Conservation (phyloP, 2,113 vertebrate species). For the Psittacula cyanocephala region DNA sequence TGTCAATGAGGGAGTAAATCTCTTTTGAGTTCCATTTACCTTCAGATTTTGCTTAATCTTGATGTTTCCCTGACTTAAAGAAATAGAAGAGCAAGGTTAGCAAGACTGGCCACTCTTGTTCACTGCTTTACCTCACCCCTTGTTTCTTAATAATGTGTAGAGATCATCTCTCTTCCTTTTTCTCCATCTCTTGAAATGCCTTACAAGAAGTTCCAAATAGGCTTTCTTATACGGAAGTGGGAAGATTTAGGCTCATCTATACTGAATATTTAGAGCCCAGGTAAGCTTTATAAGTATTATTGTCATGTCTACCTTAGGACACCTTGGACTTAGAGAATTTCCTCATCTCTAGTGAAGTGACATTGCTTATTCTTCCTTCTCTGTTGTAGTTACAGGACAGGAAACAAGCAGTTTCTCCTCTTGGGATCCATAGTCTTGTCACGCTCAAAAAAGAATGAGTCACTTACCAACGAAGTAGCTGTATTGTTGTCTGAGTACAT, state of each 20-base stretch:
- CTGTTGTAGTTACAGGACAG: neutral
- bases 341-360: neutral
- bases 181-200: neutral
- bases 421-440: neutral
- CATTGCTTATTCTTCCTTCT: neutral
- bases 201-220: neutral
- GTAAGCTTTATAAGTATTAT: neutral
- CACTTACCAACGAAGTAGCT: neutral
- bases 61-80: neutral
- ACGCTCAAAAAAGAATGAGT: neutral
- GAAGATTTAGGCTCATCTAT: neutral
- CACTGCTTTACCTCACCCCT: neutral
- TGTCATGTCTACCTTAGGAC: neutral
- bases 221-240: neutral
- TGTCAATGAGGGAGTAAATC: neutral
- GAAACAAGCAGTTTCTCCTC: neutral
- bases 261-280: neutral
- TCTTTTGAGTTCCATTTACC: neutral
- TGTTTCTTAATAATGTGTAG: neutral
- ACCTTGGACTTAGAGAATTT: neutral
- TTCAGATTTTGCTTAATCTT: neutral
- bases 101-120: neutral
- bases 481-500: neutral
- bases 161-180: neutral
- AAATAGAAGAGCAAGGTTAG: neutral